A percentile compares a stretch with the other conserved stretches of the same genome.
Conservation (phyloP, 1,140 invertebrate genomes). For the Eriosoma lanigerum region DNA sequence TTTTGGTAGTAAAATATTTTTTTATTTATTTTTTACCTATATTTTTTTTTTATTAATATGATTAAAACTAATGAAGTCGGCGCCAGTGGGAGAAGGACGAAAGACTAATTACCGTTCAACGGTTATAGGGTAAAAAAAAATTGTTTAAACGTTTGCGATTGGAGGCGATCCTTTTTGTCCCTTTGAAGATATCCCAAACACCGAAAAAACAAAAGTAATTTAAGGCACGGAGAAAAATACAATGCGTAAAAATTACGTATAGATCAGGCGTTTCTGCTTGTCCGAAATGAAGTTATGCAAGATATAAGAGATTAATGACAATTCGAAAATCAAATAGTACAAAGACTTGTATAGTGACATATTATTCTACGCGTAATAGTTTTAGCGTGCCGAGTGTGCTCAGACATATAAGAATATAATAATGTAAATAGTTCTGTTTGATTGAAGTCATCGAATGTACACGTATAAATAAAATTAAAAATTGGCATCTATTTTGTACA, state of each 20-base stretch:
- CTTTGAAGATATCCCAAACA: conserved; percentile 42
- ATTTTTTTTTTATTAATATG: too few species aligned
- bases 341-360: neutral
- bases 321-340: neutral
- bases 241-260: neutral
- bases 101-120: neutral
- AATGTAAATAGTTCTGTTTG: conserved; percentile 4
- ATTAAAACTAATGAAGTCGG: neutral
- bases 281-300: neutral
- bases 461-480: conserved; percentile 41
- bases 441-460: conserved; percentile 28
- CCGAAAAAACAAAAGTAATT: conserved; percentile 8
- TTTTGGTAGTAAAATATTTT: conserved; percentile 31
- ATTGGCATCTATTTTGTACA: conserved; percentile 47
- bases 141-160: conserved; percentile 38
- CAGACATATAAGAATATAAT: neutral
- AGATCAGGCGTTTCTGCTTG: too few species aligned
- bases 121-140: neutral
- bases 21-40: too few species aligned
- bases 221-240: neutral
- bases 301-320: neutral
- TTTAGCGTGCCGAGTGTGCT: neutral
- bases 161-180: conserved; percentile 45
- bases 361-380: neutral
- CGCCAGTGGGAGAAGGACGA: neutral